These are phyloP conservation scores for Drosophila ercepeae DNA, from an alignment of 1,140 invertebrate genomes.

Conservation along the genomic window DNA sequence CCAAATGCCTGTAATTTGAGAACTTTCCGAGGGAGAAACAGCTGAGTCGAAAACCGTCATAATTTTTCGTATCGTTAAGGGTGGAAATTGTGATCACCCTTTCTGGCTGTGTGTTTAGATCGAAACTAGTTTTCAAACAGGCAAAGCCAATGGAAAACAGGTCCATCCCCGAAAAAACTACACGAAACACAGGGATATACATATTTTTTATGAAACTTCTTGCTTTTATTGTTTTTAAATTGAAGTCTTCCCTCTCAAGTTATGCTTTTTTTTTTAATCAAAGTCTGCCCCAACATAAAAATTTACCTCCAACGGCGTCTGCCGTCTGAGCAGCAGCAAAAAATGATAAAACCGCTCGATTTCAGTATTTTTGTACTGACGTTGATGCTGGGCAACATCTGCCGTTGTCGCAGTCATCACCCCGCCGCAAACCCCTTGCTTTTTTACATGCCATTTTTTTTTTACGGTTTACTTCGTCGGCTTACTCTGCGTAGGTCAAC, in stretches of 20 bases:
- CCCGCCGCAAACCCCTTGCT: background rate
- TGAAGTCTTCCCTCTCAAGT: background rate
- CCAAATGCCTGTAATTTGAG: conserved; percentile 49
- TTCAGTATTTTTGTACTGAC: conserved; percentile 47
- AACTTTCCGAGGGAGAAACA: conserved; percentile 37
- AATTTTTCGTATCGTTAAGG: conserved; percentile 16
- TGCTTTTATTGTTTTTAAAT: background rate
- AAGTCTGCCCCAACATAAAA: conserved; percentile 42
- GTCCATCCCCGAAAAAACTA: conserved; percentile 55
- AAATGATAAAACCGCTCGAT: conserved; percentile 65
- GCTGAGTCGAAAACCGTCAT: conserved; percentile 52
- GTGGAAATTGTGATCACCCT: conserved; percentile 47
- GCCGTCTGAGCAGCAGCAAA: conserved; percentile 43
- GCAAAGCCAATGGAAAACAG: conserved; percentile 51
- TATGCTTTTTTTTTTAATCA: conserved; percentile 12
- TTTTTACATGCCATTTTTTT: conserved; percentile 55
- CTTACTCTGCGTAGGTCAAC: conserved; percentile 79
- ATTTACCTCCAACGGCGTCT: conserved; percentile 79
- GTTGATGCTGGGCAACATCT: conserved; percentile 70
- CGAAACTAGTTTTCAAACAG: conserved; percentile 63
- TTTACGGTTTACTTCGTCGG: conserved; percentile 61
- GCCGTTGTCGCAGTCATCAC: conserved; percentile 57
- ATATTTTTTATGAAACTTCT: too few species aligned
- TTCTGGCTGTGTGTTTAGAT: conserved; percentile 3
- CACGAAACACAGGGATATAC: background rate